Evolutionary conservation across 2,888 invertebrate species (phyloP).

Genomic region (Latrodectus hesperus): DNA sequence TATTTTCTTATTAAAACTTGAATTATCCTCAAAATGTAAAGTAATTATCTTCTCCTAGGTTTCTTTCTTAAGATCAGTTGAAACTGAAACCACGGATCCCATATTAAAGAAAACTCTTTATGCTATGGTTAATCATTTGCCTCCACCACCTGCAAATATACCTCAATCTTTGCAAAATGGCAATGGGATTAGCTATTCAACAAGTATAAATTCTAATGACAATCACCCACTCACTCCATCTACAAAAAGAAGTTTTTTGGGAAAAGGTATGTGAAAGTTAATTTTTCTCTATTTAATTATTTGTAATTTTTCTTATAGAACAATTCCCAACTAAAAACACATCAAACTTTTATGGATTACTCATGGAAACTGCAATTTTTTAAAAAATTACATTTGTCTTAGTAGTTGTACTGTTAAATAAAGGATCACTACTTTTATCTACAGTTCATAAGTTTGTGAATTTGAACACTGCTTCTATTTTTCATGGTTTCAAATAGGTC

Average conservation of each 20-base stretch:
- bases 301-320: neutral
- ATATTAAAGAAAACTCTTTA: conserved; percentile 74
- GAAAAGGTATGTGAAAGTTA: conserved; percentile 61
- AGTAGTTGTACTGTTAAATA: too few relatives aligned
- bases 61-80: conserved; percentile 74
- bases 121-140: conserved; percentile 75
- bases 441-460: too few relatives aligned
- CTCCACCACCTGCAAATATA: conserved; percentile 70
- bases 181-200: conserved; percentile 23
- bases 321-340: too few relatives aligned
- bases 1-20: neutral
- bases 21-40: neutral
- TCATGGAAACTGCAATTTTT: too few relatives aligned
- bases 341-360: too few relatives aligned
- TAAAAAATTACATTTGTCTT: too few relatives aligned
- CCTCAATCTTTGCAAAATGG: conserved; percentile 49
- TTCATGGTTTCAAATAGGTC: too few relatives aligned
- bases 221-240: conserved; percentile 73
- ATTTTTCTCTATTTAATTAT: neutral
- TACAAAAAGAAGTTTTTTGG: conserved; percentile 72
- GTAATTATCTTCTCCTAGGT: conserved; percentile 73
- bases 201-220: conserved; percentile 65
- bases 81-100: conserved; percentile 72
- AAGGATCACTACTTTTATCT: too few relatives aligned
- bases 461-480: too few relatives aligned